Evolutionary conservation across 1,140 invertebrate species (phyloP), one percentile per base, ranked within the genome.

Genomic region (Penaeus japonicus): DNA sequence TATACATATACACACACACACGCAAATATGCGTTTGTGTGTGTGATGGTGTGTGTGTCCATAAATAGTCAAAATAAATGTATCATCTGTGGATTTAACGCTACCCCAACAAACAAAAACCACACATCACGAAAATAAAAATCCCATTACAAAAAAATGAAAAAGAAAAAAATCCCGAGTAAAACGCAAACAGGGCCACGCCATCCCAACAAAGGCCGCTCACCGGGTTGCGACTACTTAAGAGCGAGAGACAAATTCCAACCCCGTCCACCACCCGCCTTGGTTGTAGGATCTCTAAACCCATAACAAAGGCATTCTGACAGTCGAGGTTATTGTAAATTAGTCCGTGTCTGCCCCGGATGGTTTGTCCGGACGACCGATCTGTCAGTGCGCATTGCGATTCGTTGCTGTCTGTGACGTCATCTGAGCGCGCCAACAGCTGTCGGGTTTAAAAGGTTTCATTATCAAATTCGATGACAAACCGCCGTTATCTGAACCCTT

Each of bases 401-500:
- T 35, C 55, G n/a, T 35, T 62, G 22, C 54, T 80, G 78, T 80
- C 27, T 80, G 78, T 80, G 78, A 80, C 78, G 78, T 57, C 47
- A 80, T 24, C 10, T 47, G 78, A 55, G 47, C 78, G 54, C 47
- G 47, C 78, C 55, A 32, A 57, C 80, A 83, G 80, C 80, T 83
- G 80, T 59, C 18, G 17, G 24, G 53, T 39, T 83, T 83, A 83
- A 83, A 83, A 83, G 80, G 80, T 83, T 83, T 83, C 80, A 62
- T 83, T 83, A 83, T 83, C 80, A 83, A 83, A 83, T 62, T 83
- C 80, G 80, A 83, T 83, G 80, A 83, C 80, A 62, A 59, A 62
- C 57, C 30, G 22, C 62, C 80, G 55, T 32, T 83, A 83, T 83
- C 80, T 24, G 12, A n/a, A 57, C 32, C 47, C 62, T 62, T 62